Conservation (phyloP, 2,888 invertebrate genomes). For the Amblyjoppa proteus region DNA sequence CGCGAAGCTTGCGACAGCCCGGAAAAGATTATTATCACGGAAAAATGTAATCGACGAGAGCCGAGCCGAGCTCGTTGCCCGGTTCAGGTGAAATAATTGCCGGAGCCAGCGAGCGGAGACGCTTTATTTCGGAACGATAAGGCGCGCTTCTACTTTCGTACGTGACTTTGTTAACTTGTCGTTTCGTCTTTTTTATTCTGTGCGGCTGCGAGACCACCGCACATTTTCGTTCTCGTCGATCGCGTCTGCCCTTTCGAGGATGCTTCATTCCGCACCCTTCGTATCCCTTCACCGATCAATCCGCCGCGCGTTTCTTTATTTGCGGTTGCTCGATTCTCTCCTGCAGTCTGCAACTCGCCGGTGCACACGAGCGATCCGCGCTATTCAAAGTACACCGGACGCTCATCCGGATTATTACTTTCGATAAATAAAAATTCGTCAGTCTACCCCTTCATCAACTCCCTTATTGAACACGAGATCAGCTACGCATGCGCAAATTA, state of each 20-base stretch:
- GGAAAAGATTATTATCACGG: constrained; percentile 52
- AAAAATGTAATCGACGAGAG: constrained; percentile 31
- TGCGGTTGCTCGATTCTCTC: constrained; percentile 53
- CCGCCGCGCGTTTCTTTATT: constrained; percentile 41
- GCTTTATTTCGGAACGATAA: constrained; percentile 21
- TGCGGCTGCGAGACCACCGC: not conserved
- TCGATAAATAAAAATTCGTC: constrained; percentile 58
- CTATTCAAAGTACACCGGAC: not conserved
- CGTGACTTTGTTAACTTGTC: constrained; percentile 1
- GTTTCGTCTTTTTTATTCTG: not conserved
- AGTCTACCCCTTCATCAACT: constrained; percentile 39
- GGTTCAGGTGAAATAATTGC: constrained; percentile 38
- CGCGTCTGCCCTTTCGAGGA: constrained; percentile 21
- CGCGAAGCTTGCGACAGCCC: constrained; percentile 21
- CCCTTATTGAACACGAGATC: constrained; percentile 5
- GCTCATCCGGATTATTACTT: constrained; percentile 51
- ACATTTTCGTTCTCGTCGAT: constrained; percentile 22
- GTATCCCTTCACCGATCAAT: constrained; percentile 19
- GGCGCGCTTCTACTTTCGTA: not conserved
- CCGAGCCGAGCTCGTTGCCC: constrained; percentile 6
- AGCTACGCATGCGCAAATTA: constrained; percentile 39
- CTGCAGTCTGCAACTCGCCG: not conserved
- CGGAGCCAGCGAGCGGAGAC: not conserved
- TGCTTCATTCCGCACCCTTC: constrained; percentile 41
- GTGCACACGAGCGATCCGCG: not conserved